Conservation (phyloP, 2,113 vertebrate genomes). For the Clarias batrachus region DNA sequence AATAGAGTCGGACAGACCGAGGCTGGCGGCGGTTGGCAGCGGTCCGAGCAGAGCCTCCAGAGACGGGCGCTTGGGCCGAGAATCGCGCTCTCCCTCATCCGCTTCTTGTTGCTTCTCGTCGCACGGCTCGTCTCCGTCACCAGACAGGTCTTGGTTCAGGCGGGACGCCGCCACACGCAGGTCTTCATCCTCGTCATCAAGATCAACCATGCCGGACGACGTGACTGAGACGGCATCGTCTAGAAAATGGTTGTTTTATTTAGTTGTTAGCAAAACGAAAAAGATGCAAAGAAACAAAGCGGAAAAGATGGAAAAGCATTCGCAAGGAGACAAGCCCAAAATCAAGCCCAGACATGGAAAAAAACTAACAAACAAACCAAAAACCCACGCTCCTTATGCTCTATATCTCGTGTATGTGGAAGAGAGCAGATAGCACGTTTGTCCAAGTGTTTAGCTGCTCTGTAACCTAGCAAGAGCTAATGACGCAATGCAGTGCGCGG, state of each 20-base stretch:
- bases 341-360: neutral
- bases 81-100: conserved; percentile 31
- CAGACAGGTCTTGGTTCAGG: conserved; percentile 81
- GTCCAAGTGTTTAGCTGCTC: neutral
- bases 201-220: conserved; percentile 46
- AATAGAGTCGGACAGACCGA: conserved; percentile 85
- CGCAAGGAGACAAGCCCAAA: neutral
- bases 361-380: neutral
- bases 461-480: neutral
- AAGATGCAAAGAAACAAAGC: neutral
- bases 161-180: conserved; percentile 85
- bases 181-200: conserved; percentile 82
- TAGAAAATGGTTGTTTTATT: neutral
- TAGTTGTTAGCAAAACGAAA: neutral
- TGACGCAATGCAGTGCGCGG: neutral
- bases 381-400: neutral
- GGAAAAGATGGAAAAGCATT: neutral
- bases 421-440: neutral
- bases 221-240: conserved; percentile 68
- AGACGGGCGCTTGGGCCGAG: conserved; percentile 62
- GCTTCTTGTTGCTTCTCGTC: neutral
- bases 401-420: neutral
- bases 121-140: conserved; percentile 31
- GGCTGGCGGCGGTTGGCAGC: conserved; percentile 84
- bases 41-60: conserved; percentile 85